phyloP scores from a whole-genome alignment of 2,888 invertebrate species.

The Argyra leucocephala region DNA sequence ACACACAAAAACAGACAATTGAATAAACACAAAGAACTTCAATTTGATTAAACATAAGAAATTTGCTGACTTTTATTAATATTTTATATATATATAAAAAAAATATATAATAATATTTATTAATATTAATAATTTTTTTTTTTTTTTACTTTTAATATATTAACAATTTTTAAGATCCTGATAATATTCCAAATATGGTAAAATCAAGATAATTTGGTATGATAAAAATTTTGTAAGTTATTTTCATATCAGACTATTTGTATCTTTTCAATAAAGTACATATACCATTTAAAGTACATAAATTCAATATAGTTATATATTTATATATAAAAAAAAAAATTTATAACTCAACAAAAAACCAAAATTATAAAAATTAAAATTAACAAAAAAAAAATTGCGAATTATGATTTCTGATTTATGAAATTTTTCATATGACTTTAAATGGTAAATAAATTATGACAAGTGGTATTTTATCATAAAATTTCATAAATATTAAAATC shows the following conservation, averaged over 20 bases:
- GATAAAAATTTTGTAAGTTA: constrained; percentile 6
- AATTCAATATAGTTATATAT: background rate
- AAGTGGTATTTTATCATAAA: background rate
- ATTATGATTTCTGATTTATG: constrained; percentile 6
- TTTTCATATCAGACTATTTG: background rate
- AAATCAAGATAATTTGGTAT: constrained; percentile 1
- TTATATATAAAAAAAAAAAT: background rate
- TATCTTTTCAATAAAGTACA: too few relatives aligned
- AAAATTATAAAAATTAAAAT: background rate
- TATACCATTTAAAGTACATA: too few relatives aligned
- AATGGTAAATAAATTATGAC: constrained; percentile 1
- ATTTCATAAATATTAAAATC: background rate
- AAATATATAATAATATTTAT: too few relatives aligned
- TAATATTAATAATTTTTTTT: too few relatives aligned
- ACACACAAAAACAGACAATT: too few relatives aligned
- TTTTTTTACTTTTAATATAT: too few relatives aligned
- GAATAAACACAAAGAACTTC: background rate
- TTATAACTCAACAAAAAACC: too few relatives aligned
- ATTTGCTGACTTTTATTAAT: too few relatives aligned
- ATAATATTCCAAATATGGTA: background rate
- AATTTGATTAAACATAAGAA: background rate
- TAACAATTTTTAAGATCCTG: too few relatives aligned
- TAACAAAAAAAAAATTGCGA: background rate
- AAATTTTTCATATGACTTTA: background rate
- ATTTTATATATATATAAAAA: too few relatives aligned